phyloP scores from a whole-genome alignment of 2,888 invertebrate species.

The Panopea generosa region DNA sequence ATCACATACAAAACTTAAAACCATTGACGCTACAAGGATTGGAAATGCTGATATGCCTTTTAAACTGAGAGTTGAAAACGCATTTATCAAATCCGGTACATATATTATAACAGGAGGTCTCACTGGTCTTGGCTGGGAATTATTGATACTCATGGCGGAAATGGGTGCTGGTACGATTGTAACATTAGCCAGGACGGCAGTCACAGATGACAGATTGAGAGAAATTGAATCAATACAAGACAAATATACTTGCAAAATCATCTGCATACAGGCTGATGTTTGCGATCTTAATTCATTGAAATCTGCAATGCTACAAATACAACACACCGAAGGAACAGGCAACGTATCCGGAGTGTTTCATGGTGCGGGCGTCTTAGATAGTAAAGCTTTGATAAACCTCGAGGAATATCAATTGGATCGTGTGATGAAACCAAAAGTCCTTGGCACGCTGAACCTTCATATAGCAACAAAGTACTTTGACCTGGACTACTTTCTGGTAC shows the following conservation, averaged over 20 bases:
- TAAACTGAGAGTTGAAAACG: background rate
- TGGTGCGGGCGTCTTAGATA: too few relatives aligned
- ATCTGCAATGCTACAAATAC: too few relatives aligned
- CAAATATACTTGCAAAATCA: background rate
- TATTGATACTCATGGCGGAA: slow-evolving; percentile 58
- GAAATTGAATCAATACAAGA: slow-evolving; percentile 32
- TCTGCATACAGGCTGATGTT: background rate
- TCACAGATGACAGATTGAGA: slow-evolving; percentile 30
- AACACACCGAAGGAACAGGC: too few relatives aligned
- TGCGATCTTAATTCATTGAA: too few relatives aligned
- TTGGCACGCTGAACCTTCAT: too few relatives aligned
- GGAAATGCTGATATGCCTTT: too few relatives aligned
- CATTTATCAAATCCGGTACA: slow-evolving; percentile 20
- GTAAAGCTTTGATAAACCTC: too few relatives aligned
- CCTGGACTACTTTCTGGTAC: too few relatives aligned
- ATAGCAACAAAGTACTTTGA: too few relatives aligned
- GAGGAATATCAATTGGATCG: too few relatives aligned
- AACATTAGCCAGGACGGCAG: slow-evolving; percentile 56
- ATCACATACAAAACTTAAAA: background rate
- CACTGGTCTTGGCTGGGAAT: slow-evolving; percentile 72
- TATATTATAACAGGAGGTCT: slow-evolving; percentile 72
- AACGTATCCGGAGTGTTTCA: too few relatives aligned
- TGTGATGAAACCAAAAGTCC: too few relatives aligned
- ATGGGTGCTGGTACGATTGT: slow-evolving; percentile 66
- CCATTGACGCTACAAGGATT: background rate